phyloP scores from a whole-genome alignment of 2,888 invertebrate species.

The Tetheella fluctuosa region DNA sequence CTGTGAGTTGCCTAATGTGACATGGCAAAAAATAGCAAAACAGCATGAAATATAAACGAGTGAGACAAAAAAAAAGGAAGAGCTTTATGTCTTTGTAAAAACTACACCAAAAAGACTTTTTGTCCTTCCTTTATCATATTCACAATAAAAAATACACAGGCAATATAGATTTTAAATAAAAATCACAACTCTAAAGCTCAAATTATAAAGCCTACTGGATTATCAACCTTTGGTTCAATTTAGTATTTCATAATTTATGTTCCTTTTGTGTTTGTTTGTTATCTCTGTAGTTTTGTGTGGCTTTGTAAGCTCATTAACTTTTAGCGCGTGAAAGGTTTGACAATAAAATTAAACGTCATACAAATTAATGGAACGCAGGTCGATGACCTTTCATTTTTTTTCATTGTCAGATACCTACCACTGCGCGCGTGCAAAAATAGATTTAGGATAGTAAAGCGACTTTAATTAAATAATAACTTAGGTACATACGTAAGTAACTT shows the following conservation, averaged over 20 bases:
- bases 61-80: no score
- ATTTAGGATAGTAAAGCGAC: no score
- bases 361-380: background rate
- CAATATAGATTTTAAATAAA: background rate
- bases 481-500: no score
- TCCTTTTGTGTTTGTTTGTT: constrained; percentile 18
- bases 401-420: no score
- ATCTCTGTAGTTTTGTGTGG: constrained; percentile 14
- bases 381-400: background rate
- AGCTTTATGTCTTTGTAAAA: background rate
- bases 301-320: background rate
- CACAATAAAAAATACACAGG: background rate
- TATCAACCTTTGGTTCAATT: constrained; percentile 24
- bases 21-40: no score
- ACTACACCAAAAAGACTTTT: background rate
- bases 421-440: no score
- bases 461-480: no score
- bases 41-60: no score
- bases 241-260: constrained; percentile 28
- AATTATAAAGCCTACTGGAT: constrained; percentile 27
- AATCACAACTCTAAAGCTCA: constrained; percentile 14
- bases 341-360: background rate
- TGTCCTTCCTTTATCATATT: background rate
- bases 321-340: background rate
- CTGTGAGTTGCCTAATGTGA: no score